phyloP scores from a whole-genome alignment of 2,113 vertebrate genomes.

The Ibidorhyncha struthersii region DNA sequence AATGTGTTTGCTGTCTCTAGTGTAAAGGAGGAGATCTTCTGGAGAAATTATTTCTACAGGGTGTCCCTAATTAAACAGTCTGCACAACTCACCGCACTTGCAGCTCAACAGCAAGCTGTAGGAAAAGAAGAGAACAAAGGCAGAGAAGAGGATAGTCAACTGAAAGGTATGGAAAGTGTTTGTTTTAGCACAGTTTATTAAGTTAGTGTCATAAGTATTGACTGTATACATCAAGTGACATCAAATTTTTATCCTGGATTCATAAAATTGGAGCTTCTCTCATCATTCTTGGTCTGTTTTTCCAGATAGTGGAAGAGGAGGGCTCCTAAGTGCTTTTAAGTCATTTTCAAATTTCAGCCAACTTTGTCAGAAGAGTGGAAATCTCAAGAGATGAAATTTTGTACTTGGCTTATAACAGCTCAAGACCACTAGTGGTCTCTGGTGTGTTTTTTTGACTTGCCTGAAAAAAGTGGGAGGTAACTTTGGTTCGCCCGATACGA shows the following conservation, averaged over 20 bases:
- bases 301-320: background rate
- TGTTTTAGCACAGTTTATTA: background rate
- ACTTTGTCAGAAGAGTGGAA: background rate
- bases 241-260: background rate
- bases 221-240: background rate
- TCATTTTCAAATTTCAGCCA: background rate
- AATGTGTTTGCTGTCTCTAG: slow-evolving; percentile 69
- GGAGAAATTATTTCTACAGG: slow-evolving; percentile 98
- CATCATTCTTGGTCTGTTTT: background rate
- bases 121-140: slow-evolving; percentile 73
- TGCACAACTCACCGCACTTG: slow-evolving; percentile 92
- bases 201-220: background rate
- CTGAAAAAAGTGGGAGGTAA: background rate
- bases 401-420: background rate
- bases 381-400: background rate
- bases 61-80: slow-evolving; percentile 97
- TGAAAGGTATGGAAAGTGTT: slow-evolving; percentile 78
- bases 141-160: slow-evolving; percentile 66
- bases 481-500: background rate
- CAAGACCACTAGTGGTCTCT: background rate
- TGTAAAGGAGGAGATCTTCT: slow-evolving; percentile 95
- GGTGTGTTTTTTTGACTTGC: background rate
- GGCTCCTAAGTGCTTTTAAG: background rate
- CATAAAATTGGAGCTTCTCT: background rate
- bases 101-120: slow-evolving; percentile 87